A percentile compares a stretch with the other conserved stretches of the same genome.
Evolutionary conservation across 2,797 vertebrate genomes (phyloP).

Genomic region (Dendrocincla fuliginosa): DNA sequence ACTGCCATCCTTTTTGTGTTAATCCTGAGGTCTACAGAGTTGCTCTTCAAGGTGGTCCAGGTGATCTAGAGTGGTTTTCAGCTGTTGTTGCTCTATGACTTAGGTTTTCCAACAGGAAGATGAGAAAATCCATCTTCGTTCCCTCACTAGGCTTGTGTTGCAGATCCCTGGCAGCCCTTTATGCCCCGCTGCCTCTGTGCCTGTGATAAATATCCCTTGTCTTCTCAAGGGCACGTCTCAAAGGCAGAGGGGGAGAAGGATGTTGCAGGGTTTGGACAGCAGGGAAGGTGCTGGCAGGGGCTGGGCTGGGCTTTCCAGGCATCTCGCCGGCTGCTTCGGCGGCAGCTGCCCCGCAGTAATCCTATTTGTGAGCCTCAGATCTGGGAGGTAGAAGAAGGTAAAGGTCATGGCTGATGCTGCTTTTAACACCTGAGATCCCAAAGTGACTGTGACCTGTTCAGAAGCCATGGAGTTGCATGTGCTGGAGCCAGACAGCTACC

Average conservation of each 20-base stretch:
- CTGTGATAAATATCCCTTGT: not conserved
- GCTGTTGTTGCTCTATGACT: not conserved
- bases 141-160: accelerated
- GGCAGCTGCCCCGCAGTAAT: not conserved
- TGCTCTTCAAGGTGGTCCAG: not conserved
- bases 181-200: accelerated
- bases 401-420: not conserved
- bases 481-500: not conserved
- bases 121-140: not conserved
- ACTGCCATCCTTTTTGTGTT: not conserved
- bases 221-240: not conserved
- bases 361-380: not conserved
- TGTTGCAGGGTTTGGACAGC: not conserved
- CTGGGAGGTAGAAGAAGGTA: not conserved
- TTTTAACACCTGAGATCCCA: not conserved
- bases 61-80: not conserved
- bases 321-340: accelerated
- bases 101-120: not conserved
- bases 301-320: not conserved
- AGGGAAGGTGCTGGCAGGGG: not conserved
- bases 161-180: not conserved
- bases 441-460: not conserved
- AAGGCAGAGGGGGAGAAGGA: not conserved
- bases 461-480: not conserved
- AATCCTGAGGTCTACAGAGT: not conserved